A percentile compares a stretch with the other conserved stretches of the same genome.
phyloP scores from a whole-genome alignment of 2,797 vertebrate species.

The Epinephelus awoara region DNA sequence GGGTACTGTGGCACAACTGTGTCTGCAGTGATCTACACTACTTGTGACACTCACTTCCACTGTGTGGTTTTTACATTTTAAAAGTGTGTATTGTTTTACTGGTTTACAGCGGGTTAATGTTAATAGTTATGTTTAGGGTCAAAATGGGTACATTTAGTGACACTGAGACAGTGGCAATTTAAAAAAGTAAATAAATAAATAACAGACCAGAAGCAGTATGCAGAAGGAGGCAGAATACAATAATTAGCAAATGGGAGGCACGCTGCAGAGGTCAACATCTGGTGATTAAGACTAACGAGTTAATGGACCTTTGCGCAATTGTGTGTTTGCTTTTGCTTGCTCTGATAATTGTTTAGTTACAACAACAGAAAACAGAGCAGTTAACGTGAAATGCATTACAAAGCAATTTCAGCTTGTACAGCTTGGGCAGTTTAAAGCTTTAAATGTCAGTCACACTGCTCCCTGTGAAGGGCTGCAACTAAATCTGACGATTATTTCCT shows the following conservation, averaged over 20 bases:
- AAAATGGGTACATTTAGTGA: constrained; percentile 9
- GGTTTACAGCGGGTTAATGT: background rate
- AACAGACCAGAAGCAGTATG: background rate
- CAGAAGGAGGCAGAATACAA: background rate
- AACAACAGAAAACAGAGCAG: background rate
- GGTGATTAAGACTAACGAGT: constrained; percentile 24
- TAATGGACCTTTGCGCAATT: constrained; percentile 8
- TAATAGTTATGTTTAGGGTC: background rate
- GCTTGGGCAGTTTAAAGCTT: constrained; percentile 1
- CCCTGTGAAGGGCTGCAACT: background rate
- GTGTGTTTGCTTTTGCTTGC: constrained; percentile 9
- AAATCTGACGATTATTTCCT: too few species aligned
- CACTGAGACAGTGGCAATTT: background rate
- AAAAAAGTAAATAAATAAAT: background rate
- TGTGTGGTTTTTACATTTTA: background rate
- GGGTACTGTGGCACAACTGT: background rate
- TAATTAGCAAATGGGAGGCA: background rate
- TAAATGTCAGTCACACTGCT: constrained; percentile 42
- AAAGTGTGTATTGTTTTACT: background rate
- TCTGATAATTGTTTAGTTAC: background rate
- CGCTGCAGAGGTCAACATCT: constrained; percentile 24
- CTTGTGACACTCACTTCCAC: background rate
- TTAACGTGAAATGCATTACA: background rate
- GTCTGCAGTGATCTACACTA: background rate
- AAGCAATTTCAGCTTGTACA: background rate